Conservation (phyloP, 2,888 invertebrate species). For the Steinernema hermaphroditum region DNA sequence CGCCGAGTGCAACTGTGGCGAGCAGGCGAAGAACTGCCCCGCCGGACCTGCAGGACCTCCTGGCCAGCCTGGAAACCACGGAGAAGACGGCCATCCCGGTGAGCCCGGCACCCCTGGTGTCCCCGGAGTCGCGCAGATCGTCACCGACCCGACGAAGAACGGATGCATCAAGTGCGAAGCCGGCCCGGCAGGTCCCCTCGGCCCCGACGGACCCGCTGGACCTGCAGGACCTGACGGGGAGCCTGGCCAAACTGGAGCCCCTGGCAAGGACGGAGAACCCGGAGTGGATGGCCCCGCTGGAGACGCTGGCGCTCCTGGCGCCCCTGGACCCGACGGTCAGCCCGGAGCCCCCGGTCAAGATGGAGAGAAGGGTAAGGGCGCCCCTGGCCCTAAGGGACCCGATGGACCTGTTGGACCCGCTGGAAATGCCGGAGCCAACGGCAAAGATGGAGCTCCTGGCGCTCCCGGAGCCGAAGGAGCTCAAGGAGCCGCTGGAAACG, state of each 20-base stretch:
- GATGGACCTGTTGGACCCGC: slow-evolving; percentile 50
- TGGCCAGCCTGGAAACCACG: no score
- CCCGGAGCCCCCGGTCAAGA: slow-evolving; percentile 36
- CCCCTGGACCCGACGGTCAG: slow-evolving; percentile 36
- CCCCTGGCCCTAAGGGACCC: slow-evolving; percentile 49
- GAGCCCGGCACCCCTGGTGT: slow-evolving; percentile 45
- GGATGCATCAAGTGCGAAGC: slow-evolving; percentile 56
- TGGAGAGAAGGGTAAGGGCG: background rate
- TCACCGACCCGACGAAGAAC: slow-evolving; percentile 34
- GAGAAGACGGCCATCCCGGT: slow-evolving; percentile 55
- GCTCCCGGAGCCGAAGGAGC: slow-evolving; percentile 46
- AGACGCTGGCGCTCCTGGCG: slow-evolving; percentile 37
- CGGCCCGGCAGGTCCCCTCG: slow-evolving; percentile 55
- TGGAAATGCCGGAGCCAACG: slow-evolving; percentile 42
- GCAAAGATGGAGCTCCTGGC: slow-evolving; percentile 48
- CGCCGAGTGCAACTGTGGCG: no score
- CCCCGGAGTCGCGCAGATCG: slow-evolving; percentile 46
- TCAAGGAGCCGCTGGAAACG: slow-evolving; percentile 49
- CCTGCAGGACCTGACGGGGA: slow-evolving; percentile 38
- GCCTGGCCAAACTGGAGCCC: slow-evolving; percentile 47
- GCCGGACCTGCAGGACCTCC: no score
- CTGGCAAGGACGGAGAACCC: slow-evolving; percentile 51
- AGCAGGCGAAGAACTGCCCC: no score
- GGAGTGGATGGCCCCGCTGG: slow-evolving; percentile 48
- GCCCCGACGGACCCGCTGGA: slow-evolving; percentile 52